These are phyloP conservation scores for Drosophila fulvimacula DNA, from an alignment of 2,888 invertebrate species.

Conservation along the genomic window DNA sequence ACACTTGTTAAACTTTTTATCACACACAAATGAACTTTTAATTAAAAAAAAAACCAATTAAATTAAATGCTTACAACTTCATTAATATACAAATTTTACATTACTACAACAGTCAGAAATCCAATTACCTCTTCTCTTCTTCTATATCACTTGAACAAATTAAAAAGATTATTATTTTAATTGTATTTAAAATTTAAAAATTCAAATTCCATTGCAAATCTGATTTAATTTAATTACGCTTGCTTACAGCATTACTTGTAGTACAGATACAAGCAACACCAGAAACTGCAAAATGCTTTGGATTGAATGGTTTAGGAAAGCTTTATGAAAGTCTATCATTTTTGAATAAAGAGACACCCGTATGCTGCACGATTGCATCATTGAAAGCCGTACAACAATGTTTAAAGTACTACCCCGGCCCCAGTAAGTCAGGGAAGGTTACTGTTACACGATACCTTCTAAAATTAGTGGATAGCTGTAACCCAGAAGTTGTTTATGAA, in stretches of 20 bases:
- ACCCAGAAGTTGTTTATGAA: slow-evolving; percentile 46
- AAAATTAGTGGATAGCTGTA: slow-evolving; percentile 43
- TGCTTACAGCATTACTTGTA: slow-evolving; percentile 42
- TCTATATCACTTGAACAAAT: too few relatives aligned
- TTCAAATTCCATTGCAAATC: too few relatives aligned
- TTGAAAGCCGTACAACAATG: slow-evolving; percentile 46
- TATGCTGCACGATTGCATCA: slow-evolving; percentile 17
- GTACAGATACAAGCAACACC: slow-evolving; percentile 37
- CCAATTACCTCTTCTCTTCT: not conserved
- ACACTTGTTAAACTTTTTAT: too few relatives aligned
- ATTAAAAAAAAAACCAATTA: too few relatives aligned
- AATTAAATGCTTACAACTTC: too few relatives aligned
- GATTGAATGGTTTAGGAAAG: slow-evolving; percentile 34
- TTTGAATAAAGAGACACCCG: not conserved
- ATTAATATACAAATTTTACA: too few relatives aligned
- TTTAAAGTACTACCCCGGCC: slow-evolving; percentile 55
- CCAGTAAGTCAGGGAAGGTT: slow-evolving; percentile 42
- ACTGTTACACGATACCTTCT: slow-evolving; percentile 31
- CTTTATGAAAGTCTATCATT: slow-evolving; percentile 40
- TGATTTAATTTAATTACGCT: too few relatives aligned
- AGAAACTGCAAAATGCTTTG: slow-evolving; percentile 51
- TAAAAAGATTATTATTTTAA: too few relatives aligned
- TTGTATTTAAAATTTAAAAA: too few relatives aligned
- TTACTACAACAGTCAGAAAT: too few relatives aligned
- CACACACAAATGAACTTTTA: too few relatives aligned